These are phyloP conservation scores for Microdon myrmicae DNA, from an alignment of 2,888 invertebrate species.

Conservation along the genomic window DNA sequence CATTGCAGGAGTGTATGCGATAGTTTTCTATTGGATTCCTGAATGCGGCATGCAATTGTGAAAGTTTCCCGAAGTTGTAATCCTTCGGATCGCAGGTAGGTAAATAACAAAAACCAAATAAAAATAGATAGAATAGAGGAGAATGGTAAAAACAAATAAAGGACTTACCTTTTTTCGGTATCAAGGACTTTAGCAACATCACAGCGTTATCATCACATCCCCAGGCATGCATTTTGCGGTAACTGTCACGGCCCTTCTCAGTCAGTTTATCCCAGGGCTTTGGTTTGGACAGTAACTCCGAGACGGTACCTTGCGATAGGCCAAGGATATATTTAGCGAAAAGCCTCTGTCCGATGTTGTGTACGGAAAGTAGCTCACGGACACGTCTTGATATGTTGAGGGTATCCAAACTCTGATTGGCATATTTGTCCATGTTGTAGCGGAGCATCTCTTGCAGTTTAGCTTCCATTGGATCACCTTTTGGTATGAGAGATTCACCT, in stretches of 20 bases:
- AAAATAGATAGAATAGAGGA: neutral
- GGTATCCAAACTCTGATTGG: conserved; percentile 94
- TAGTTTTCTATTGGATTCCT: conserved; percentile 1
- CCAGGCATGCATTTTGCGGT: conserved; percentile 99
- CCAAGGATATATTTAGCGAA: conserved; percentile 99
- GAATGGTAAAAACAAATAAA: conserved; percentile 4
- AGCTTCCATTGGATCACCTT: conserved; percentile 94
- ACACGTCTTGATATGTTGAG: conserved; percentile 92
- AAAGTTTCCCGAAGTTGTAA: conserved; percentile 8
- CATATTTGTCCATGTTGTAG: conserved; percentile 96
- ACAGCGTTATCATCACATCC: conserved; percentile 97
- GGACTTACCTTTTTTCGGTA: conserved; percentile 94
- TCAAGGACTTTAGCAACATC: conserved; percentile 95
- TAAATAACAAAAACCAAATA: no score
- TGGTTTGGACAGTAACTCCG: conserved; percentile 97
- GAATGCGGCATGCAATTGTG: conserved; percentile 18
- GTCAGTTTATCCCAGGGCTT: conserved; percentile 99
- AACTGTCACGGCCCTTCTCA: conserved; percentile 98
- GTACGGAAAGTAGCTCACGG: conserved; percentile 91
- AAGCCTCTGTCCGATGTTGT: conserved; percentile 97
- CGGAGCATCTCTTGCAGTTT: conserved; percentile 91
- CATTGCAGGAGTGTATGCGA: conserved; percentile 3
- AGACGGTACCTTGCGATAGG: conserved; percentile 96
- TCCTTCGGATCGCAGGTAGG: conserved; percentile 16
- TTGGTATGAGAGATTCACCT: conserved; percentile 91